These are phyloP conservation scores for Anolis sagrei DNA, from an alignment of 2,113 vertebrate genomes.

Conservation along the genomic window DNA sequence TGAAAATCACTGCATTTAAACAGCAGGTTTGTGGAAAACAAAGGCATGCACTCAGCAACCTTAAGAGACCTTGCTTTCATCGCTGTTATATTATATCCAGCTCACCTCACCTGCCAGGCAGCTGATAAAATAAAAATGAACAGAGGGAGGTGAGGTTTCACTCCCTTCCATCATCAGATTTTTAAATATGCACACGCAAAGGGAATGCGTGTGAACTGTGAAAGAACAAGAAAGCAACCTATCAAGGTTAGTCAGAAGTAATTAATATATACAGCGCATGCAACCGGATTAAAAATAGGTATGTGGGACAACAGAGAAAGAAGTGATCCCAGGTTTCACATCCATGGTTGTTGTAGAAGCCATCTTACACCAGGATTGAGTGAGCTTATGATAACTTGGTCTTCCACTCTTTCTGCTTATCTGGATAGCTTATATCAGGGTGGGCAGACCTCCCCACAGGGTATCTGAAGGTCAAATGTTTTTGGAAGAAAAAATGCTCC, in stretches of 20 bases:
- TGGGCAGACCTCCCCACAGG: too few relatives aligned
- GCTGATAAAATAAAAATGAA: constrained; percentile 29
- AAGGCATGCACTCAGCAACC: neutral
- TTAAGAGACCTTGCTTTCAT: neutral
- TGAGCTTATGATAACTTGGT: neutral
- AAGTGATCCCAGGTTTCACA: constrained; percentile 7
- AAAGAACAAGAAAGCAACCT: constrained; percentile 7
- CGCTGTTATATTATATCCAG: constrained; percentile 4
- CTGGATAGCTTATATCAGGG: too few relatives aligned
- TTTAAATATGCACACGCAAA: constrained; percentile 3
- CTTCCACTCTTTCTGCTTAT: neutral
- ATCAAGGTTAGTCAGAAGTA: constrained; percentile 25
- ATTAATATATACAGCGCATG: constrained; percentile 21
- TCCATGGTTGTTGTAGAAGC: neutral
- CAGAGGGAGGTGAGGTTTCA: neutral
- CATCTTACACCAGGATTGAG: constrained; percentile 2
- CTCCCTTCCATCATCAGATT: neutral
- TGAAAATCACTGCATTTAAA: neutral
- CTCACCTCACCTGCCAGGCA: constrained; percentile 16
- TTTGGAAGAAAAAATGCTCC: too few relatives aligned
- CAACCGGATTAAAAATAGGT: constrained; percentile 11
- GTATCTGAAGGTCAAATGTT: too few relatives aligned
- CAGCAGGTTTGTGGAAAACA: neutral
- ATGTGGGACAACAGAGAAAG: neutral
- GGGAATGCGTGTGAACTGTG: constrained; percentile 16